A percentile compares a stretch with the other conserved stretches of the same genome.
Evolutionary conservation across 2,888 invertebrate species (phyloP).

Genomic region (Timema cristinae): DNA sequence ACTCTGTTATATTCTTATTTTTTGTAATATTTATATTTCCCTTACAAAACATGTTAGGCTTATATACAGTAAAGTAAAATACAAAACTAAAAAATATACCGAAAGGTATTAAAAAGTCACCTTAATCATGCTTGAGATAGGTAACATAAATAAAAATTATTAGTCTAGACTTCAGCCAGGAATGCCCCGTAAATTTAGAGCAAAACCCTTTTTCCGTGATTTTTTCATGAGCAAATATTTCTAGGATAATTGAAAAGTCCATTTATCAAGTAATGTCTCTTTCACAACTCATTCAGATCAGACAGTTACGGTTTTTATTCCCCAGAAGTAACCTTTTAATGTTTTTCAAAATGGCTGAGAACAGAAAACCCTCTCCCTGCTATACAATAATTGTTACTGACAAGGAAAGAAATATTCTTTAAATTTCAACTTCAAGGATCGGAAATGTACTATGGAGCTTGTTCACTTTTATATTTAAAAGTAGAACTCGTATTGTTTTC

Average conservation of each 20-base stretch:
- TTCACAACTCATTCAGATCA: not conserved
- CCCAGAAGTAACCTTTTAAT: not conserved
- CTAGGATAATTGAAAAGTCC: not conserved
- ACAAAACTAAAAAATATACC: not conserved
- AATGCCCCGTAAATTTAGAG: too few species aligned
- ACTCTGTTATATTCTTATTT: not conserved
- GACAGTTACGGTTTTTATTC: not conserved
- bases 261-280: constrained; percentile 6
- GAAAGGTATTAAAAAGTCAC: not conserved
- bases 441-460: not conserved
- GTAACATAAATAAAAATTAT: not conserved
- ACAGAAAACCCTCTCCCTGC: not conserved
- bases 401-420: not conserved
- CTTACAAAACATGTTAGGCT: not conserved
- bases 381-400: not conserved
- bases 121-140: not conserved
- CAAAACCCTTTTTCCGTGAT: not conserved
- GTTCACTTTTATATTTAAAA: not conserved
- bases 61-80: not conserved
- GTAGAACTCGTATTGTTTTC: constrained; percentile 11
- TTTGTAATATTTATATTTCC: not conserved
- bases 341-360: not conserved
- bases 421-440: not conserved
- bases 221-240: not conserved
- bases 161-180: not conserved